Conservation (phyloP, 2,797 vertebrate genomes). For the Halcyon badia region DNA sequence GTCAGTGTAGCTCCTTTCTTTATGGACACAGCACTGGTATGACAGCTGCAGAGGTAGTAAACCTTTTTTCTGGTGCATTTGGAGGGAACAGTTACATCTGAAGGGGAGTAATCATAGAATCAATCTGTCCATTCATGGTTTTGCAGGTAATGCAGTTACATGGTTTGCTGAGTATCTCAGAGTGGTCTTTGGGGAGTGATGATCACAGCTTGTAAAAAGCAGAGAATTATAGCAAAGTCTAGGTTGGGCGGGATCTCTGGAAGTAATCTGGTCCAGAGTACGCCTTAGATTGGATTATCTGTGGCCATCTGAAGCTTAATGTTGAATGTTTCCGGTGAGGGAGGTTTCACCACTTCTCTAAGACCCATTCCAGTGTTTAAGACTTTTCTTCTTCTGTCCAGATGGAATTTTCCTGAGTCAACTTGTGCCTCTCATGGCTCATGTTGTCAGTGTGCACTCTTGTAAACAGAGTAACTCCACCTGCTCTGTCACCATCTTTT, state of each 20-base stretch:
- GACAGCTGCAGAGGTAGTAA: background rate
- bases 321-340: background rate
- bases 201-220: background rate
- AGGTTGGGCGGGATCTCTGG: background rate
- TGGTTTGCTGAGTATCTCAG: background rate
- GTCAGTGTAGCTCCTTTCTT: background rate
- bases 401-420: background rate
- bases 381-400: background rate
- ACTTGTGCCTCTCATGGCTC: background rate
- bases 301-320: background rate
- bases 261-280: background rate
- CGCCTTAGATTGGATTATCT: background rate
- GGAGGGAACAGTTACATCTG: background rate
- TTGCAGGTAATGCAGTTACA: background rate
- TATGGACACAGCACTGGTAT: background rate
- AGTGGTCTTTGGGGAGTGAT: background rate
- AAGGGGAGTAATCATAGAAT: background rate
- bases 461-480: background rate
- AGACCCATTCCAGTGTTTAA: background rate
- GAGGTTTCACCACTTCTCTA: background rate
- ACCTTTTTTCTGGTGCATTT: background rate
- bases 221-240: background rate
- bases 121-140: background rate
- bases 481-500: background rate
- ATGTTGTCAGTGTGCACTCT: background rate